Percentiles rank a stretch among this genome's conserved stretches.
These are phyloP conservation scores for Notamacropus eugenii DNA, from an alignment of 2,797 vertebrate species.

Conservation along the genomic window DNA sequence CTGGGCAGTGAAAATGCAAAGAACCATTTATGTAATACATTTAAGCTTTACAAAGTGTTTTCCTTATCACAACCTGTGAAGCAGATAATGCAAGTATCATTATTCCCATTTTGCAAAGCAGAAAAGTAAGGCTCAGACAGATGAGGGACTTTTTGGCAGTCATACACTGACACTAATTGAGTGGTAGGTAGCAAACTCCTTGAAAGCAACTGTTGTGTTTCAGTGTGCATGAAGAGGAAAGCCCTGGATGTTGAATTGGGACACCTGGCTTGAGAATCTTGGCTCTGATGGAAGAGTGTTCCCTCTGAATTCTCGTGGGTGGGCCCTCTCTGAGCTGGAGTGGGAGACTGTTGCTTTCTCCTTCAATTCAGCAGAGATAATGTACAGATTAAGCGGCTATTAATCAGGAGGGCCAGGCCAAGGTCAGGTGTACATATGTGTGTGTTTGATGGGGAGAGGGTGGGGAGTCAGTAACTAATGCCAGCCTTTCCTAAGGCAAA, in stretches of 20 bases:
- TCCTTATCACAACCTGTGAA: not conserved
- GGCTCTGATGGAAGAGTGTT: not conserved
- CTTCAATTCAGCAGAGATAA: not conserved
- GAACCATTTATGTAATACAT: not conserved
- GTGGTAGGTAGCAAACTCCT: not conserved
- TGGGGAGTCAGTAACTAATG: not conserved
- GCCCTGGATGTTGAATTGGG: not conserved
- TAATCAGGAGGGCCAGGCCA: not conserved
- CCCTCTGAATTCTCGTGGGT: not conserved
- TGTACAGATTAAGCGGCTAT: not conserved
- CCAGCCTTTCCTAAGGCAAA: not conserved
- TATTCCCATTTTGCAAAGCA: not conserved
- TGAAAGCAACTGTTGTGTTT: not conserved
- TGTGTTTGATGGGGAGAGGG: not conserved
- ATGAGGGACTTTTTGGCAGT: not conserved
- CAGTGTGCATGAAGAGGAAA: not conserved
- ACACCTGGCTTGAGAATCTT: not conserved
- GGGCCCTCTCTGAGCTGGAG: not conserved
- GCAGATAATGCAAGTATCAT: not conserved
- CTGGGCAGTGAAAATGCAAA: not conserved
- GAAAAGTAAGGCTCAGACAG: not conserved
- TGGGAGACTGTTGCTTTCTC: not conserved
- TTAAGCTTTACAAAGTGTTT: not conserved
- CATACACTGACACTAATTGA: not conserved
- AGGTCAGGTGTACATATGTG: accelerated